phyloP scores from a whole-genome alignment of 2,888 invertebrate genomes.

The Drosophila mimica region DNA sequence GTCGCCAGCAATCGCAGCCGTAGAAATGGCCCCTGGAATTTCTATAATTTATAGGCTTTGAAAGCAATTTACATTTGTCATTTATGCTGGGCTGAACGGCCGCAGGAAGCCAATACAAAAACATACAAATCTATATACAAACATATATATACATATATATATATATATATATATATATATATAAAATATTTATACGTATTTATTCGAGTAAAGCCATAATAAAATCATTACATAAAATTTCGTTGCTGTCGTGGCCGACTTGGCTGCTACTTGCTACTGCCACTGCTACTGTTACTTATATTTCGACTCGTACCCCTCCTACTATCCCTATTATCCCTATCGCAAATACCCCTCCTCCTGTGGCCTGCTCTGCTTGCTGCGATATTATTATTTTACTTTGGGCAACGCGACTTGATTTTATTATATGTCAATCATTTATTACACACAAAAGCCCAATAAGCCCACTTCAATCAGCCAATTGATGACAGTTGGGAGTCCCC shows the following conservation, averaged over 20 bases:
- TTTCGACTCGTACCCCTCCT: background rate
- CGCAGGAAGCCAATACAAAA: slow-evolving; percentile 41
- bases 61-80: slow-evolving; percentile 76
- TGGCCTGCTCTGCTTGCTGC: background rate
- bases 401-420: slow-evolving; percentile 48
- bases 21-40: slow-evolving; percentile 71
- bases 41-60: slow-evolving; percentile 78
- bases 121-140: slow-evolving; percentile 8
- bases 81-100: slow-evolving; percentile 57
- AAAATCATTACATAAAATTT: slow-evolving; percentile 68
- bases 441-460: slow-evolving; percentile 38
- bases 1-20: slow-evolving; percentile 74
- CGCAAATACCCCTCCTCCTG: background rate
- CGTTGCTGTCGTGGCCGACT: slow-evolving; percentile 9
- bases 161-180: background rate
- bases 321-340: background rate
- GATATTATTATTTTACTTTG: slow-evolving; percentile 42
- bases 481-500: background rate
- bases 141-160: background rate
- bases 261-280: background rate
- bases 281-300: background rate
- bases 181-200: slow-evolving; percentile 25
- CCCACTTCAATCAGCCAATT: slow-evolving; percentile 47
- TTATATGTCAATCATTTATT: slow-evolving; percentile 57
- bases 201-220: slow-evolving; percentile 53